phyloP scores from a whole-genome alignment of 2,888 invertebrate species.

The Drymonia ruficornis region DNA sequence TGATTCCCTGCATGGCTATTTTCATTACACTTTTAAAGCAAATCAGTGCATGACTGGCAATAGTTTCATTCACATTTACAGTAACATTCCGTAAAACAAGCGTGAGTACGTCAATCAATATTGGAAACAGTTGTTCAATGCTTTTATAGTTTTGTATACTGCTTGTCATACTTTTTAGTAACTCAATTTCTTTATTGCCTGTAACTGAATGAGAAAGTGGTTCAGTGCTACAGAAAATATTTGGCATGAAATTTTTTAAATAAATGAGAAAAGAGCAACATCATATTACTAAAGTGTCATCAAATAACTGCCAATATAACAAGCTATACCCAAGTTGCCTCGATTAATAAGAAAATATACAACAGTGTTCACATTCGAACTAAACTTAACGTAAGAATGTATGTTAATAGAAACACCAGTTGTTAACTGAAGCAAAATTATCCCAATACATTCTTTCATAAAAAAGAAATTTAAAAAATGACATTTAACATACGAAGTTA shows the following conservation, averaged over 20 bases:
- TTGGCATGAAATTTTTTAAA: conserved; percentile 4
- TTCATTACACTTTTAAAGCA: conserved; percentile 49
- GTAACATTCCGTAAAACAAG: conserved; percentile 39
- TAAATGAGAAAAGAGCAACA: conserved; percentile 45
- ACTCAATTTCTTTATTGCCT: conserved; percentile 36
- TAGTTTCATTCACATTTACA: conserved; percentile 22
- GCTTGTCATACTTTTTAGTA: conserved; percentile 37
- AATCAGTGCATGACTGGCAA: conserved; percentile 39
- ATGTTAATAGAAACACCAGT: conserved; percentile 20
- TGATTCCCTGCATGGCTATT: conserved; percentile 33
- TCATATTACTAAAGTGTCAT: conserved; percentile 77
- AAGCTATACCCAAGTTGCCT: conserved; percentile 66
- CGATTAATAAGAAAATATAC: conserved; percentile 44
- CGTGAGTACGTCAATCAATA: conserved; percentile 47
- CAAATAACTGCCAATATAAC: conserved; percentile 58
- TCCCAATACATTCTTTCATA: conserved; percentile 34
- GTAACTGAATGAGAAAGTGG: conserved; percentile 28
- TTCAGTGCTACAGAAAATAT: not conserved
- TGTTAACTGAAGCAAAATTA: conserved; percentile 46
- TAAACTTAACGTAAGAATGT: conserved; percentile 41
- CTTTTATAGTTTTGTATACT: conserved; percentile 36
- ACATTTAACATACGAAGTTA: not conserved
- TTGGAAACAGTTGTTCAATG: conserved; percentile 39
- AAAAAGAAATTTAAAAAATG: not conserved
- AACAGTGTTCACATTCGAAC: conserved; percentile 33